Percentiles rank a stretch among this genome's conserved stretches.
Conservation (phyloP, 92 coral and sea anemone species). For the Umimayanthus kanabou region DNA sequence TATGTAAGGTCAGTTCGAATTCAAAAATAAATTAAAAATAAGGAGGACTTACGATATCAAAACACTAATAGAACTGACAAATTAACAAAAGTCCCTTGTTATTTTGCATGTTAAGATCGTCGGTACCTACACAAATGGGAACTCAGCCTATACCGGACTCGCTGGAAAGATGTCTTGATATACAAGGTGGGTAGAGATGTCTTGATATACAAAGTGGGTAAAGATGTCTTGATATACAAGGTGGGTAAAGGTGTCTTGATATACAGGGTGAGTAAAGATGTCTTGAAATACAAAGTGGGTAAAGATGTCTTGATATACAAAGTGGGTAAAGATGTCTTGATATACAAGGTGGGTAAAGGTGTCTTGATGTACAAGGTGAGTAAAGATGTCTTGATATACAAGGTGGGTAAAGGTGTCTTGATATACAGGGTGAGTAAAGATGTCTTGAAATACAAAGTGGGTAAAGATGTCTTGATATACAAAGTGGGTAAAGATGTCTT, state of each 20-base stretch:
- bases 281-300: not conserved
- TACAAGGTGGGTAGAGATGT: slow-evolving; percentile 13
- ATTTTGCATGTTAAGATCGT: not conserved
- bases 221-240: not conserved
- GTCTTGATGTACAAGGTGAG: too few relatives aligned
- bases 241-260: too few relatives aligned
- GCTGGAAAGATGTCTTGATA: slow-evolving; percentile 9
- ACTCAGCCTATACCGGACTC: not conserved
- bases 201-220: slow-evolving; percentile 3
- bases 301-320: slow-evolving; percentile 4
- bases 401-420: slow-evolving; percentile 7
- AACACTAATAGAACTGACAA: not conserved
- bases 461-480: not conserved
- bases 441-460: slow-evolving; percentile 3
- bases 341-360: too few relatives aligned
- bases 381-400: not conserved
- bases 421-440: slow-evolving; percentile 13
- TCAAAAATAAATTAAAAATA: too few relatives aligned
- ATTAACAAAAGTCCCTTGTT: not conserved
- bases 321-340: slow-evolving; percentile 6
- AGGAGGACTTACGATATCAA: too few relatives aligned
- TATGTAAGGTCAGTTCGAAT: too few relatives aligned
- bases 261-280: too few relatives aligned
- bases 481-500: not conserved
- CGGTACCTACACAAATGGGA: not conserved